Conservation (phyloP, 1,140 invertebrate species). For the Orchestia grillus region DNA sequence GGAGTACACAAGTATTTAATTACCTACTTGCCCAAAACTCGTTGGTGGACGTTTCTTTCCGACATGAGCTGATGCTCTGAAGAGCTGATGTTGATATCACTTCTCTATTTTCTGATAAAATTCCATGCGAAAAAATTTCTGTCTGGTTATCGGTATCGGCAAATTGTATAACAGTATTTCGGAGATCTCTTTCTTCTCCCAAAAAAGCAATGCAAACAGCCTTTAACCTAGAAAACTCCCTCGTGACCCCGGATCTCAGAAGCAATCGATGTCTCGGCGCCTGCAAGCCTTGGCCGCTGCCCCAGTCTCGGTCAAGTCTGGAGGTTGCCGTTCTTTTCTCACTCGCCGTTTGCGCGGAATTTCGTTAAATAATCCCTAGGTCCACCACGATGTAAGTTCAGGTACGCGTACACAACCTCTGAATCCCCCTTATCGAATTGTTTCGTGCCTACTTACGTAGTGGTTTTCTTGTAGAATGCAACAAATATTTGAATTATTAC, state of each 20-base stretch:
- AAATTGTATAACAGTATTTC: background rate
- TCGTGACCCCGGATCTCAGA: background rate
- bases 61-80: too few relatives aligned
- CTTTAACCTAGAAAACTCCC: conserved; percentile 1
- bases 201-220: background rate
- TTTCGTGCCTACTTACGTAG: too few relatives aligned
- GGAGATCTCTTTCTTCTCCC: background rate
- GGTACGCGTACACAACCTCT: background rate
- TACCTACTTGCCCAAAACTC: too few relatives aligned
- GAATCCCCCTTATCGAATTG: too few relatives aligned
- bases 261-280: background rate
- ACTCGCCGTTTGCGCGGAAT: background rate
- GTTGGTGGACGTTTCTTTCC: too few relatives aligned
- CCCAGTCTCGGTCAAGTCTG: background rate
- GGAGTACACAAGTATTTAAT: too few relatives aligned
- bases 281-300: background rate
- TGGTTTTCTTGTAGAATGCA: too few relatives aligned
- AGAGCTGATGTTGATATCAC: background rate
- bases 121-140: background rate
- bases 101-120: too few relatives aligned
- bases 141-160: background rate
- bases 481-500: too few relatives aligned
- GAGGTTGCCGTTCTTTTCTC: background rate
- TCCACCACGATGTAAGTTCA: background rate
- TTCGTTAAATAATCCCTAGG: background rate